Evolutionary conservation across 2,888 invertebrate species (phyloP), one percentile per base, ranked within the genome.

Genomic region (Cephalotes varians): DNA sequence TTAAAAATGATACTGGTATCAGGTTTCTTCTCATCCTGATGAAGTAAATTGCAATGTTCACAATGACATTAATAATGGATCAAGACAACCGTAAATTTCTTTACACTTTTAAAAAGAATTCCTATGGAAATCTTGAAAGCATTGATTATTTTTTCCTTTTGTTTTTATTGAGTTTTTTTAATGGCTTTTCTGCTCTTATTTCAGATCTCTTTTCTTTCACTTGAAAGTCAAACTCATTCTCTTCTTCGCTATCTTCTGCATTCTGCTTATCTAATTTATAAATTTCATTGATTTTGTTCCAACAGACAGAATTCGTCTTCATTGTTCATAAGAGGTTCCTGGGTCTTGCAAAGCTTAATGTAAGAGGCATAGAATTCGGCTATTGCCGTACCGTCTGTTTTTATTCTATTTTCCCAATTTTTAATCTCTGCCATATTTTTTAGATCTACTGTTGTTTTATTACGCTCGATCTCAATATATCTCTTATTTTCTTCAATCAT

Each of bases 361-460:
- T 97, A 65, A 47, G 96, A 96, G 79, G 96, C 96, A 92, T 96
- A 97, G 95, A 96, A 98, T 54, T 95, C 96, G 7, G 95, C 95
- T 81, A 98, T 90, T 0, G 98, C 98, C 0, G 98, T 65, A 5
- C 28, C 44, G 5, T 96, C 96, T 15, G 71, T 96, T 93, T 95
- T 96, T 21, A 97, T 95, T 74, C 95, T 96, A 0, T 96, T 95
- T 93, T 98, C 98, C 44, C 64, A 65, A 65, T 47, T 65, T 44
- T 9, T 95, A 34, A 98, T 96, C 90, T 96, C 96, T 44, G 28
- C 18, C 40, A 28, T 65, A 28, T 98, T 97, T 69, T 95, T 96
- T 10, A 99, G 94, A 49, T 96, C 95, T 87, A 98, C 96, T n/a
- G 95, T 96, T 0, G 97, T 95, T 92, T 96, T 96, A 62, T 96